Conservation (phyloP, 2,888 invertebrate genomes). For the Odontocerum albicorne region DNA sequence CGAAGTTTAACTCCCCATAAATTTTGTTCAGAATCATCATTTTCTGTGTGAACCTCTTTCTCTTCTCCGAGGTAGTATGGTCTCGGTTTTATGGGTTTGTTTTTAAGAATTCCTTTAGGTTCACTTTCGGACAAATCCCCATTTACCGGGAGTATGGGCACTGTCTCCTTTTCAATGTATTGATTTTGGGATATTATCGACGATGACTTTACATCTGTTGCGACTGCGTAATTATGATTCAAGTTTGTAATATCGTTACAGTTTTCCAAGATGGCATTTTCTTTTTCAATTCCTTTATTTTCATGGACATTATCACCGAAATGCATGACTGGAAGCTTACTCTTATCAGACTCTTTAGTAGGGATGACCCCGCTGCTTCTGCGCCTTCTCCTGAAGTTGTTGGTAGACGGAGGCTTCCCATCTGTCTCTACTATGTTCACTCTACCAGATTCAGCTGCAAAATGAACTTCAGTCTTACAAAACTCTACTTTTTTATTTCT, state of each 20-base stretch:
- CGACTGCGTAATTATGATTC: conserved; percentile 40
- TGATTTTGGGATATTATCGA: conserved; percentile 28
- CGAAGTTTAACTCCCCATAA: conserved; percentile 57
- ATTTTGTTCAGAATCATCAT: conserved; percentile 31
- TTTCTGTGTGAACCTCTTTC: conserved; percentile 48
- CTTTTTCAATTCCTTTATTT: conserved; percentile 21
- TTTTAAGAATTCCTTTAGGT: conserved; percentile 72
- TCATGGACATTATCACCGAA: conserved; percentile 58
- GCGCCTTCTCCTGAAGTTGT: conserved; percentile 73
- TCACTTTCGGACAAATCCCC: conserved; percentile 44
- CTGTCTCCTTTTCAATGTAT: conserved; percentile 24
- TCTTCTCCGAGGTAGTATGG: conserved; percentile 74
- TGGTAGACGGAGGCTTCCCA: conserved; percentile 83
- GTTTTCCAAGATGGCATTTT: conserved; percentile 31
- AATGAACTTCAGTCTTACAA: conserved; percentile 87
- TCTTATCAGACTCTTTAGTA: conserved; percentile 49
- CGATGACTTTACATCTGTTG: conserved; percentile 31
- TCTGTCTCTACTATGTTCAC: conserved; percentile 88
- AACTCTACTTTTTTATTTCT: conserved; percentile 78
- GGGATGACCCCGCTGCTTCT: conserved; percentile 58
- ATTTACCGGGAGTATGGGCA: conserved; percentile 35
- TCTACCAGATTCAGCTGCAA: conserved; percentile 81
- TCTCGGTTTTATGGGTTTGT: conserved; percentile 72
- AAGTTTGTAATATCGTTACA: conserved; percentile 9
- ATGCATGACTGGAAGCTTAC: conserved; percentile 61